Evolutionary conservation across 2,888 invertebrate species (phyloP).

Genomic region (Stenodera caucasica): DNA sequence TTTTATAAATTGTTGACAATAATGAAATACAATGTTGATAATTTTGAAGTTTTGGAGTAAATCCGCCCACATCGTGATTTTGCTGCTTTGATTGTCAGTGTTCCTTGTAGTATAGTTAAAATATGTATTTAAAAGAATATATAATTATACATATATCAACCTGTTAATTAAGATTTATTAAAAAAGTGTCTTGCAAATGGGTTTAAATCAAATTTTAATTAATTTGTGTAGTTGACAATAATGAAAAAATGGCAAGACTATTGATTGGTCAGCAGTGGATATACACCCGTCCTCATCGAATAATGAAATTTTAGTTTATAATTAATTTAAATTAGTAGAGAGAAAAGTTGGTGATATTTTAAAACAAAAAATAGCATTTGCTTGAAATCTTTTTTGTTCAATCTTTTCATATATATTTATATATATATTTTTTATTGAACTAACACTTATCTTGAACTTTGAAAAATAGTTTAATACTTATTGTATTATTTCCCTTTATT

Average conservation of each 20-base stretch:
- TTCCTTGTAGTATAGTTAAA: slow-evolving; percentile 48
- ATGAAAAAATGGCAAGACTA: slow-evolving; percentile 27
- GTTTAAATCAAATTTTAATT: slow-evolving; percentile 32
- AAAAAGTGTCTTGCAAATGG: slow-evolving; percentile 46
- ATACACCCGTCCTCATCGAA: slow-evolving; percentile 49
- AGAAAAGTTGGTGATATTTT: slow-evolving; percentile 55
- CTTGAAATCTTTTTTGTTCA: slow-evolving; percentile 38
- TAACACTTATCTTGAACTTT: neutral
- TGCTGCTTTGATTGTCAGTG: slow-evolving; percentile 54
- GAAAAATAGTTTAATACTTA: neutral
- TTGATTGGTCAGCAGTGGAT: slow-evolving; percentile 50
- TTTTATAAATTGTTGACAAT: neutral
- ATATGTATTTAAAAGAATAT: slow-evolving; percentile 22
- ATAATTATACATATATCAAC: slow-evolving; percentile 12
- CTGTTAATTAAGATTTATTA: slow-evolving; percentile 42
- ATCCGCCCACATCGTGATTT: slow-evolving; percentile 40
- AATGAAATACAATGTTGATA: slow-evolving; percentile 21
- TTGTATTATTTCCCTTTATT: neutral
- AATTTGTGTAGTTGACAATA: slow-evolving; percentile 30
- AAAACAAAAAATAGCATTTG: slow-evolving; percentile 43
- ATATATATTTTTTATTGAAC: neutral
- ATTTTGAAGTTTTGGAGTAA: slow-evolving; percentile 32
- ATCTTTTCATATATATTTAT: neutral
- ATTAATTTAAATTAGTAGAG: slow-evolving; percentile 26
- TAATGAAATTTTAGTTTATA: slow-evolving; percentile 37